These are phyloP conservation scores for Drosophila sordidapex DNA, from an alignment of 2,888 invertebrate species.

Conservation along the genomic window DNA sequence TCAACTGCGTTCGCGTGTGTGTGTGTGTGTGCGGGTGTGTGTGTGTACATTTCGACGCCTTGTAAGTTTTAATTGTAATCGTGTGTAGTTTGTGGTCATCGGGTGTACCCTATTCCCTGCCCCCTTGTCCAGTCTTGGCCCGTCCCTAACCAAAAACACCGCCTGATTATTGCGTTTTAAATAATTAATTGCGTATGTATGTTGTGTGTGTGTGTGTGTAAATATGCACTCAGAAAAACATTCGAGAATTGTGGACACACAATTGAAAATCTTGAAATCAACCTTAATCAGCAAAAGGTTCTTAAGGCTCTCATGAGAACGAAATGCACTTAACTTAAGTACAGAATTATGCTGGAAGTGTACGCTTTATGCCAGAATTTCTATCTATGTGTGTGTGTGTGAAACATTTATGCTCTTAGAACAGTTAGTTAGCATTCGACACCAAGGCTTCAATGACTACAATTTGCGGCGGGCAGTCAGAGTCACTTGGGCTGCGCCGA, in stretches of 20 bases:
- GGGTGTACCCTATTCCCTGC: not conserved
- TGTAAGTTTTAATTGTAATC: conserved; percentile 79
- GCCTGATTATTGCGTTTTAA: conserved; percentile 74
- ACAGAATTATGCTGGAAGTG: not conserved
- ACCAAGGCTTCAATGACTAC: conserved; percentile 22
- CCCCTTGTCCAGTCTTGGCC: not conserved
- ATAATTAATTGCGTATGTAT: conserved; percentile 72
- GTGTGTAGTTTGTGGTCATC: conserved; percentile 24
- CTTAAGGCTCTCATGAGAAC: too few species aligned
- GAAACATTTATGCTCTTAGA: not conserved
- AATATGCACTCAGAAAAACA: not conserved
- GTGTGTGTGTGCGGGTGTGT: conserved; percentile 10
- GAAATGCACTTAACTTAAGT: not conserved
- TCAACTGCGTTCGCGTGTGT: conserved; percentile 43
- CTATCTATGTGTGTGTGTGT: not conserved
- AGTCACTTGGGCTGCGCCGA: conserved; percentile 35
- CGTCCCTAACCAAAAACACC: conserved; percentile 3
- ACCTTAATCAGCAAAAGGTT: not conserved
- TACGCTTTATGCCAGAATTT: not conserved
- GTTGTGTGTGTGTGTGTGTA: conserved; percentile 14
- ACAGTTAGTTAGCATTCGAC: conserved; percentile 11
- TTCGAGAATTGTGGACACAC: not conserved
- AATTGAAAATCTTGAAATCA: not conserved
- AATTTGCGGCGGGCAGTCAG: conserved; percentile 57
- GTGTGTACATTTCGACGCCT: conserved; percentile 69